phyloP scores from a whole-genome alignment of 2,888 invertebrate genomes.

The Drosophila birchii region DNA sequence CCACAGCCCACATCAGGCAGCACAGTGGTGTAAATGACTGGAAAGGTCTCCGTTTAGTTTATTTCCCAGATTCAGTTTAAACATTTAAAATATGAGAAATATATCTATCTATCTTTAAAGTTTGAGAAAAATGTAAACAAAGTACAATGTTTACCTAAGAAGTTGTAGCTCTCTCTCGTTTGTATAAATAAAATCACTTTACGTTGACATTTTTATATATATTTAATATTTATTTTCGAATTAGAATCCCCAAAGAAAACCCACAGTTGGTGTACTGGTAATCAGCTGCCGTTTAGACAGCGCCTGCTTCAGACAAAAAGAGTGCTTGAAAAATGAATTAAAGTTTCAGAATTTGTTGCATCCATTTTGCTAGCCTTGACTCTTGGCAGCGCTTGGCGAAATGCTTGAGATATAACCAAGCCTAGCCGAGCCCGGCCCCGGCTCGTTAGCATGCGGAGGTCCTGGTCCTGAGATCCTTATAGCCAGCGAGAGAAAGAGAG shows the following conservation, averaged over 20 bases:
- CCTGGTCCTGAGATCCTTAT: neutral
- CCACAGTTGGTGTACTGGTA: conserved; percentile 33
- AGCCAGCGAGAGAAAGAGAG: neutral
- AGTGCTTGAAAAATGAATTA: conserved; percentile 51
- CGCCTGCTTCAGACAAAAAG: conserved; percentile 45
- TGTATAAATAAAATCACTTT: neutral
- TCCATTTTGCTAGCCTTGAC: conserved; percentile 37
- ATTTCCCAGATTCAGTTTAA: too few relatives aligned
- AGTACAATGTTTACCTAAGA: neutral
- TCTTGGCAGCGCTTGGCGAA: conserved; percentile 28
- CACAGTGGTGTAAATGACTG: conserved; percentile 13
- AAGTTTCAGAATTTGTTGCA: conserved; percentile 50
- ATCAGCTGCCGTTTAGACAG: conserved; percentile 41
- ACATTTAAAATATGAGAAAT: neutral
- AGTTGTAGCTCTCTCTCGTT: neutral
- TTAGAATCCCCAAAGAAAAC: neutral
- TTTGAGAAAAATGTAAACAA: neutral
- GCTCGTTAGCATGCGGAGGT: conserved; percentile 28
- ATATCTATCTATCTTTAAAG: neutral
- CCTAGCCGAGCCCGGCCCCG: conserved; percentile 15
- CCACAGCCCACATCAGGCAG: neutral
- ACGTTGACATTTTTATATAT: neutral
- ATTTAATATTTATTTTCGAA: neutral
- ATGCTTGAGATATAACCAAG: conserved; percentile 23
- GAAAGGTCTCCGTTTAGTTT: neutral